Base-by-base conservation (phyloP, 2,113 vertebrate species). In the Sialia sialis region DNA sequence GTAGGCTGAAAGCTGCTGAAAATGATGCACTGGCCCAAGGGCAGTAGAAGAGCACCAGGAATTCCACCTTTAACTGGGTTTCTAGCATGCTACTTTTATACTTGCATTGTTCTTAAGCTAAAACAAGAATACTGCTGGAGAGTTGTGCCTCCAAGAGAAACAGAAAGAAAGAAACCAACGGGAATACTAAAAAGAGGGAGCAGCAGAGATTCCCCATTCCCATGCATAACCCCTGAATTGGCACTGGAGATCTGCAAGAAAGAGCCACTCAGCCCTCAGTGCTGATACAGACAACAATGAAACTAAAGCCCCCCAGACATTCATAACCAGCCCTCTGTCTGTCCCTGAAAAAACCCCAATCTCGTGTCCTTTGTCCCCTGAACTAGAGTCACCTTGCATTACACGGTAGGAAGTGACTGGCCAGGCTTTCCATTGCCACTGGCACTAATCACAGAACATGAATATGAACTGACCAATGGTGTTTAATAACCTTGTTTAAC, bases 381-480 rank as follows among this genome's bases (percentile, higher is more conserved):
- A 84, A 85, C 90, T 87, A 29, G 23, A 89, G 94, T 96, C 97
- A 95, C 90, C 89, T 93, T 92, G 84, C 81, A 92, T 88, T 96
- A 94, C 94, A 96, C 27, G 81, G 87, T 93, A 34, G 3, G 63
- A 54, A 91, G 81, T 95, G 91, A 91, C 59, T 70, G 58, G 92
- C 73, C 81, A 87, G 95, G 84, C 93, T 93, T 86, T 63, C 82
- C 75, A 68, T 73, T 78, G 89, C 69, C 34, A 13, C 56, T 56
- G 67, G 68, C 25, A 34, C 60, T 86, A 66, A 91, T 78, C 91
- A 80, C 86, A 75, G 84, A 36, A 91, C 84, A 94, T 73, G 84
- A 66, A 77, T 87, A 84, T 63, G 78, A 91, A 79, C 84, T 73
- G 75, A 74, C 81, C 92, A 76, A 36, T 84, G 74, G 91, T 78